Conservation (phyloP, 1,140 invertebrate species). For the Mya arenaria region DNA sequence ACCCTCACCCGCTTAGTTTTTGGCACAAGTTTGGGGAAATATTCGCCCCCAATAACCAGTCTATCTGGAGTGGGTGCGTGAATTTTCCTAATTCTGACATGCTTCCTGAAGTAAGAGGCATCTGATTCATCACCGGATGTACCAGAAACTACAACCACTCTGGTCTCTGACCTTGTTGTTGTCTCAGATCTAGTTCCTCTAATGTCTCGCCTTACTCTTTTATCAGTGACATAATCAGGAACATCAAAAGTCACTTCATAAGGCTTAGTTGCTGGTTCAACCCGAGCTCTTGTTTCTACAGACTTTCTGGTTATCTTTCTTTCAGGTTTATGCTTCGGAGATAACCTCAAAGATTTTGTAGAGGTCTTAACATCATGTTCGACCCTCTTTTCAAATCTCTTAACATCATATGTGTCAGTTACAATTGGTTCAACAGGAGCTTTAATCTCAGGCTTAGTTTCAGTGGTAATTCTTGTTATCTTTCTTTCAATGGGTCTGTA, state of each 20-base stretch:
- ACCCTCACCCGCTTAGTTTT: conserved; percentile 53
- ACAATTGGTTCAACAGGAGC: not conserved
- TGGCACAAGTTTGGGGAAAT: conserved; percentile 7
- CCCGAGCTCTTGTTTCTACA: too few relatives aligned
- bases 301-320: too few relatives aligned
- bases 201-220: too few relatives aligned
- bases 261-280: too few relatives aligned
- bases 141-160: conserved; percentile 12
- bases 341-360: too few relatives aligned
- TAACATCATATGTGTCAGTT: too few relatives aligned
- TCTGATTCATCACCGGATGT: conserved; percentile 43
- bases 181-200: not conserved
- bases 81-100: conserved; percentile 46
- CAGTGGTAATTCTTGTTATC: not conserved
- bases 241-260: too few relatives aligned
- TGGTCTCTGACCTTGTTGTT: conserved; percentile 21
- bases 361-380: too few relatives aligned
- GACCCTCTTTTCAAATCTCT: too few relatives aligned
- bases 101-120: conserved; percentile 26
- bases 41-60: conserved; percentile 30
- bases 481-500: too few relatives aligned
- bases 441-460: not conserved
- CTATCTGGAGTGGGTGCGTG: conserved; percentile 47
- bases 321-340: too few relatives aligned
- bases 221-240: too few relatives aligned